These are phyloP conservation scores for Cataglyphis hispanica DNA, from an alignment of 1,140 invertebrate species.

Conservation along the genomic window DNA sequence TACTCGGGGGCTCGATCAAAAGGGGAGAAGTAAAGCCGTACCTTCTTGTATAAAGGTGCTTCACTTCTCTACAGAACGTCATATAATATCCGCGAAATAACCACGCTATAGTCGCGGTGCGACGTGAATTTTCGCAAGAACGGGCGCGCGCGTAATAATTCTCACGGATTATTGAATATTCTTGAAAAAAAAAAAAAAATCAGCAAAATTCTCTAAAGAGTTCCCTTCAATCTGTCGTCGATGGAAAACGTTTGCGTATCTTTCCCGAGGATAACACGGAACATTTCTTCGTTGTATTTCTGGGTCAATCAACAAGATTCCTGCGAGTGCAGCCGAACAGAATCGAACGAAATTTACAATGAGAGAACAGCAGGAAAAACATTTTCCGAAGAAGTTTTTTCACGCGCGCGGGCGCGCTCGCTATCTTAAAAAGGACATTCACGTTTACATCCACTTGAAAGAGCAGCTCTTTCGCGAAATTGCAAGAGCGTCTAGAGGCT, in stretches of 20 bases:
- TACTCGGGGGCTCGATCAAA: slow-evolving; percentile 48
- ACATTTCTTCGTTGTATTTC: slow-evolving; percentile 24
- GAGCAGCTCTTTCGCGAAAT: slow-evolving; percentile 41
- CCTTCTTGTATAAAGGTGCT: slow-evolving; percentile 22
- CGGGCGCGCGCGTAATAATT: neutral
- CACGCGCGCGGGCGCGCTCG: neutral
- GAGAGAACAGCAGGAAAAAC: slow-evolving; percentile 7
- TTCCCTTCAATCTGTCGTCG: neutral
- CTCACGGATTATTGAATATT: neutral
- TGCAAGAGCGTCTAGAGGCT: slow-evolving; percentile 9
- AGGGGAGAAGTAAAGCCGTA: slow-evolving; percentile 11
- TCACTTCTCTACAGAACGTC: neutral
- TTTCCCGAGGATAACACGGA: slow-evolving; percentile 2
- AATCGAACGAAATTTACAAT: slow-evolving; percentile 58
- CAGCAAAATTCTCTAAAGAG: neutral
- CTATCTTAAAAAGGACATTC: slow-evolving; percentile 43
- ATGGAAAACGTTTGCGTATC: neutral
- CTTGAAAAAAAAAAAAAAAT: neutral
- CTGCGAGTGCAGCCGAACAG: slow-evolving; percentile 39
- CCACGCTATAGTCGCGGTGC: neutral
- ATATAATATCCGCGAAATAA: slow-evolving; percentile 22
- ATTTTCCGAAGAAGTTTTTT: slow-evolving; percentile 33
- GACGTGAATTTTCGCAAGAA: neutral
- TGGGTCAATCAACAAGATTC: slow-evolving; percentile 57
- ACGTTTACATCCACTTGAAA: slow-evolving; percentile 56